Evolutionary conservation across 2,797 vertebrate genomes (phyloP).

Genomic region (Amblyraja radiata): DNA sequence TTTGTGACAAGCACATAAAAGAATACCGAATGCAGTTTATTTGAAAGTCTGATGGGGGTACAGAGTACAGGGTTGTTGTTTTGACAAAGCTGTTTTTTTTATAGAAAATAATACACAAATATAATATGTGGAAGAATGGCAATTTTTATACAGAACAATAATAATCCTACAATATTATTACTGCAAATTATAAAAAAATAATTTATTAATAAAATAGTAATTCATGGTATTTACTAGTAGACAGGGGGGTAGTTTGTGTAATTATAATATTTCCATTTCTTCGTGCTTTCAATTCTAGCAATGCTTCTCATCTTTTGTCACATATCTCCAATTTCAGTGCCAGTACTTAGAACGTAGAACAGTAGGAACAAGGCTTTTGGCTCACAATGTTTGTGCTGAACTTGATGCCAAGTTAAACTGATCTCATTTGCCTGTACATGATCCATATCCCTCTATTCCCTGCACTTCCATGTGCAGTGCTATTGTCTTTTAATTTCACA

Average conservation of each 20-base stretch:
- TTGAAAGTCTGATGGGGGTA: background rate
- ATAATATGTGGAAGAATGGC: background rate
- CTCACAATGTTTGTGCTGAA: no score
- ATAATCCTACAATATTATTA: background rate
- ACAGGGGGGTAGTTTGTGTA: background rate
- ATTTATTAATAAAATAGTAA: background rate
- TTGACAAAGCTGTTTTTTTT: background rate
- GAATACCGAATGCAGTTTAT: slow-evolving; percentile 2
- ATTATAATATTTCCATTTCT: background rate
- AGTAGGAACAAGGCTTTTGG: no score
- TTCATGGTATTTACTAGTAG: background rate
- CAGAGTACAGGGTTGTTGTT: background rate
- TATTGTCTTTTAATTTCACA: background rate
- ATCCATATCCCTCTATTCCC: no score
- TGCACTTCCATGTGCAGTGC: no score
- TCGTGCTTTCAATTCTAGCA: background rate
- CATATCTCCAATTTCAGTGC: background rate
- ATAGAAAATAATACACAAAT: background rate
- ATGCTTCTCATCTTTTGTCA: background rate
- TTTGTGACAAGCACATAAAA: slow-evolving; percentile 60
- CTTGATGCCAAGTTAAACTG: no score
- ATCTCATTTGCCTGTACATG: no score
- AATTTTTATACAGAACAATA: background rate
- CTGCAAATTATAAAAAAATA: background rate
- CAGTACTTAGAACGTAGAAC: no score